Percentiles rank a stretch among this genome's conserved stretches.
Conservation (phyloP, 2,113 vertebrate species). For the Prionailurus viverrinus region DNA sequence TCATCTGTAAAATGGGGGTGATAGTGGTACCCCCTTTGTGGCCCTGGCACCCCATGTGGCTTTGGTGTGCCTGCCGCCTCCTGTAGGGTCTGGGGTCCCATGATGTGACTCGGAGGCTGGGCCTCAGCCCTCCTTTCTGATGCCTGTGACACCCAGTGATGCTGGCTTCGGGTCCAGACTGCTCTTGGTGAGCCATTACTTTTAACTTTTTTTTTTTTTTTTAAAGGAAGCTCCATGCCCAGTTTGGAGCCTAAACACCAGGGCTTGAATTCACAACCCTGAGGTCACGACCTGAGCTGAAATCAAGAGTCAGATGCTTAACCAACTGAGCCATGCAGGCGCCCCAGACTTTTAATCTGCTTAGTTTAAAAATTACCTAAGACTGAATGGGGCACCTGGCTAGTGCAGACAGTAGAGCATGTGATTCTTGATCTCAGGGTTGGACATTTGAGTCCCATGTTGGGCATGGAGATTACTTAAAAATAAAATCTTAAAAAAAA, state of each 20-base stretch:
- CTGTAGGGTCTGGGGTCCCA: neutral
- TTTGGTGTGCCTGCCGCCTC: neutral
- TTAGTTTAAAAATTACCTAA: slow-evolving; percentile 60
- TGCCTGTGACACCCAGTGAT: no score
- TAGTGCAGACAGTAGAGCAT: neutral
- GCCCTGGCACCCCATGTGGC: neutral
- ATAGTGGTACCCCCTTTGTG: rapidly evolving
- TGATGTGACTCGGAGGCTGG: rapidly evolving
- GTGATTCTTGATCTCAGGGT: neutral
- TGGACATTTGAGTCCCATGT: neutral
- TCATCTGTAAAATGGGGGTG: neutral
- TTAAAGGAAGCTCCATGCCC: no score
- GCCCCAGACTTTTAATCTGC: neutral
- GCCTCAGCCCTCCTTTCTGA: neutral
- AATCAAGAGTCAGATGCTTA: no score
- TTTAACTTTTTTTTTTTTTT: neutral
- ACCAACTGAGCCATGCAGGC: no score
- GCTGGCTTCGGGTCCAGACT: neutral
- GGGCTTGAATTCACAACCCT: no score
- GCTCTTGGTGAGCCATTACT: neutral
- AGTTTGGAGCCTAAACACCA: no score
- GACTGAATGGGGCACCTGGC: neutral
- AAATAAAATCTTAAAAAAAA: neutral
- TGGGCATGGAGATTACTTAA: neutral
- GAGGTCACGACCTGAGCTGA: no score